Base-by-base conservation (phyloP, 2,113 vertebrate species). In the Chaenogobius annularis region DNA sequence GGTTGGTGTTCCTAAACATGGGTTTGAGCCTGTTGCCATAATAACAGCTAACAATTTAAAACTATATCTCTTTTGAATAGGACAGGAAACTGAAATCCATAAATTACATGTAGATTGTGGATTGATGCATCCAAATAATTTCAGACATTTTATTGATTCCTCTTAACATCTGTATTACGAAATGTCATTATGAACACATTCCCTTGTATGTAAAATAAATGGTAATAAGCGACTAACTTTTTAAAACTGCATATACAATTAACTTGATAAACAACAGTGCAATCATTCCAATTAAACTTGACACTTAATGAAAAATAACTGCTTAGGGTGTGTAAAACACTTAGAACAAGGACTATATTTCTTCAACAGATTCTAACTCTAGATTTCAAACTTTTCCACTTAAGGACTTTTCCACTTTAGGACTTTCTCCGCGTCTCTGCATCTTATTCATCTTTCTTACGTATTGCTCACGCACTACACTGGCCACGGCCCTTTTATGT, bases 381-480 rank as follows among this genome's bases (percentile, higher is more conserved):
- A 9, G 44, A 13, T 46, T 6, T 54, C 9, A n/a, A 54, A 3
- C 22, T 37, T 35, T 19, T 35, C 17, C 23, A 19, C 35, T 63
- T 10, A 2, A 6, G 0, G 1, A 56, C 10, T 61, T 8, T 40
- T 19, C 2, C 5, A 13, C 7, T 61, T 43, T 0, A 59, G 26
- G 26, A 31, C 26, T 31, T n/a, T 19, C 43, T n/a, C 22, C 1
- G 0, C 14, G 7, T 7, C 26, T 61, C n/a, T 47, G 23, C 7
- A 0, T 3, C 64, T 56, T 83, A 0, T 3, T 6, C 68, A 69
- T 14, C 0, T 2, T 0, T 0, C 1, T 62, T 8, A 77, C 47
- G 19, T 7, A 55, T 64, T 92, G 89, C 43, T 31, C 70, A 59
- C 81, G 50, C 2, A 3, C 61, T 58, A 91, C 17, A 43, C 61